Conservation (phyloP, 2,797 vertebrate genomes). For the Sebastes oblongus region DNA sequence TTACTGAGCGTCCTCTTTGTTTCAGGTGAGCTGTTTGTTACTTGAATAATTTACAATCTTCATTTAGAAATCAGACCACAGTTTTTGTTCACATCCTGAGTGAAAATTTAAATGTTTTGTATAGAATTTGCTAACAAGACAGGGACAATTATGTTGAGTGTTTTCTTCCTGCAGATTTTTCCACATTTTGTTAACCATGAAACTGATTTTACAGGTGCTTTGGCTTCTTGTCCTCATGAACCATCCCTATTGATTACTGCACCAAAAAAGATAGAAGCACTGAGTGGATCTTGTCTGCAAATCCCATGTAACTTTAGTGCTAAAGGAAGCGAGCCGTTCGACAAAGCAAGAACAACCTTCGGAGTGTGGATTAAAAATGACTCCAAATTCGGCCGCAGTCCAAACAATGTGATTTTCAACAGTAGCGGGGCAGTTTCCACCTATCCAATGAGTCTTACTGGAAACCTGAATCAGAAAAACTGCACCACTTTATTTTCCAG, state of each 20-base stretch:
- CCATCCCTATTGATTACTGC: accelerated
- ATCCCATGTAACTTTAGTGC: slow-evolving; percentile 60
- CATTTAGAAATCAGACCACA: not conserved
- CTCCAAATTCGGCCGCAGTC: accelerated
- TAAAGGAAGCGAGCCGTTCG: accelerated
- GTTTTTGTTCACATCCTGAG: not conserved
- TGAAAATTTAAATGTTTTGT: not conserved
- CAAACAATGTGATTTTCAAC: slow-evolving; percentile 32
- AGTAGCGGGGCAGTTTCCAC: accelerated
- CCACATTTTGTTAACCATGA: not conserved
- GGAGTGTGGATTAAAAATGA: slow-evolving; percentile 52
- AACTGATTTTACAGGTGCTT: slow-evolving; percentile 29
- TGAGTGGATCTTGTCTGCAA: slow-evolving; percentile 66
- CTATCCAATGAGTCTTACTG: slow-evolving; percentile 33
- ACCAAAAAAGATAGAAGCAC: slow-evolving; percentile 32
- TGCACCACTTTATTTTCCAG: slow-evolving; percentile 66
- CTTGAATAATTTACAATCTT: not conserved
- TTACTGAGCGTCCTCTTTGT: slow-evolving; percentile 26
- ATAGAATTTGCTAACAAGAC: not conserved
- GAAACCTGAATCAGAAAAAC: slow-evolving; percentile 44
- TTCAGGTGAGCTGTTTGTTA: slow-evolving; percentile 39
- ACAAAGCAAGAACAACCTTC: accelerated
- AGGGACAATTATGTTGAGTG: not conserved
- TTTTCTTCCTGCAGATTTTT: not conserved
- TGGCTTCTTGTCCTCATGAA: accelerated